These are phyloP conservation scores for Protonemura montana DNA, from an alignment of 2,888 invertebrate species.

Conservation along the genomic window DNA sequence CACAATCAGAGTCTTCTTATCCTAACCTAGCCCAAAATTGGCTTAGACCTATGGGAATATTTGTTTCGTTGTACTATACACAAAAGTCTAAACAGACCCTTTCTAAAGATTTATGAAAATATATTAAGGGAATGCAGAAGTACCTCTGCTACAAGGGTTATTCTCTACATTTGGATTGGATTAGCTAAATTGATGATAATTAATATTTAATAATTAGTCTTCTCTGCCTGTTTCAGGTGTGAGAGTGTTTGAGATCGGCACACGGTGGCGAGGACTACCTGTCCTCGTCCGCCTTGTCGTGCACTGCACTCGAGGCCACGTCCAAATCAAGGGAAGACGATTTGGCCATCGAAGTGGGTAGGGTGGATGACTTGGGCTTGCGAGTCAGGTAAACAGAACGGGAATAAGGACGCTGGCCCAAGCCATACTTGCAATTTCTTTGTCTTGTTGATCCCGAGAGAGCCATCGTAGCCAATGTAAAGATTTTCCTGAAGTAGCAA, in stretches of 20 bases:
- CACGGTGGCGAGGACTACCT: background rate
- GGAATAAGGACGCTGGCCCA: constrained; percentile 48
- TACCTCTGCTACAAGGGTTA: background rate
- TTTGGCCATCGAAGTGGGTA: constrained; percentile 30
- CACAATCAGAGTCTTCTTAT: constrained; percentile 2
- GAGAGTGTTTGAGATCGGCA: background rate
- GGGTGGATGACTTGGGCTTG: constrained; percentile 35
- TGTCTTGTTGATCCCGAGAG: constrained; percentile 44
- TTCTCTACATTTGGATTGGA: background rate
- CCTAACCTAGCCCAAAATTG: background rate
- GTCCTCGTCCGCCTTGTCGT: background rate
- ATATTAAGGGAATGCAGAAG: background rate
- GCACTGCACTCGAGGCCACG: background rate
- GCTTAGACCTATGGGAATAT: background rate
- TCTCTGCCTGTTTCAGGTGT: background rate
- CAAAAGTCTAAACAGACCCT: background rate
- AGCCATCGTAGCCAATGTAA: constrained; percentile 41
- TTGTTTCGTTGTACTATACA: background rate
- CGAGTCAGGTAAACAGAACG: constrained; percentile 46
- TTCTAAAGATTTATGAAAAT: constrained; percentile 5
- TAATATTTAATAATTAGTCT: background rate
- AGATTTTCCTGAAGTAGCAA: constrained; percentile 38
- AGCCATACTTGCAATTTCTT: constrained; percentile 47
- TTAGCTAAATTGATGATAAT: background rate
- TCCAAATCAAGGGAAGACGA: constrained; percentile 20